Evolutionary conservation across 1,140 invertebrate genomes (phyloP), one percentile per base, ranked within the genome.

Genomic region (Rhynchophorus ferrugineus): DNA sequence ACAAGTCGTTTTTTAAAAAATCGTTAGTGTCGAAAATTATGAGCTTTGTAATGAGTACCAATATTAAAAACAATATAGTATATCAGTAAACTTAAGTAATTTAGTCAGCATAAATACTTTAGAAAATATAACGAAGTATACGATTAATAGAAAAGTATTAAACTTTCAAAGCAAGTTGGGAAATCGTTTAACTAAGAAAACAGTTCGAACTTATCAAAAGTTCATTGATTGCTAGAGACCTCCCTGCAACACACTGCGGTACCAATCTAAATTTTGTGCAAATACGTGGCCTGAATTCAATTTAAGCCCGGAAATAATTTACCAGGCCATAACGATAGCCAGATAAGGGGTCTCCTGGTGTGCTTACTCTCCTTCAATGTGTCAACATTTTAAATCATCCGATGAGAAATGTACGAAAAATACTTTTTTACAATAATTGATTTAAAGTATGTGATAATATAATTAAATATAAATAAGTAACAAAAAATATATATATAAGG

Each of bases 251-350:
- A 29, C 24, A 29, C 24, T 29, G 24, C 24, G 24, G 24, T 11
- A 29, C 24, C 24, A 29, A 29, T 29, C 24, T 29, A 29, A 29
- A 29, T 29, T 29, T 29, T 29, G 5, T 29, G 24, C 24, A 29
- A 29, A 29, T 29, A 29, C 24, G 24, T 29, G 24, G 24, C 24
- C 11, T 29, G 36, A 17, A 38, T 38, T 38, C 36, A 38, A 38
- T 38, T 38, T 17, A 38, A 13, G 13, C 3, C 36, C 36, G n/a
- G 36, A 38, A 38, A 38, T 38, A 38, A 38, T 7, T 38, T 38
- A 38, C n/a, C n/a, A 17, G 36, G 13, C 36, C 36, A 38, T 17
- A 38, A 38, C 36, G 17, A 17, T 17, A 17, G 36, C 17, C 36
- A 5, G n/a, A 14, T 38, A 38, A 38, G 36, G 13, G n/a, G 7